phyloP scores from a whole-genome alignment of 2,797 vertebrate species.

The Thaleichthys pacificus region DNA sequence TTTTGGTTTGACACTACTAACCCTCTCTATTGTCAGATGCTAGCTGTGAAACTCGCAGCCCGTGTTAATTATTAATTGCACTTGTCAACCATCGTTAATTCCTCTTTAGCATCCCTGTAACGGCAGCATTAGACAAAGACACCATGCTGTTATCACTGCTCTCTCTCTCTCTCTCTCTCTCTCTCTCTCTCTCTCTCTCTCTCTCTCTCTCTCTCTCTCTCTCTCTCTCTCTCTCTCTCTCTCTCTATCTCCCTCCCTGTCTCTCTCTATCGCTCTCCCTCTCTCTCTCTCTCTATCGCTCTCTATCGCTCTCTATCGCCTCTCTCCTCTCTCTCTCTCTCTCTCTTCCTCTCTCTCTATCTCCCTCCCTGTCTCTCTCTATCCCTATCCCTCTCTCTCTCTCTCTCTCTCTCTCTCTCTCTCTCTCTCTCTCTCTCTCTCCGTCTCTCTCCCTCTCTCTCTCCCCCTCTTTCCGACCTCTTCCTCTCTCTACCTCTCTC shows the following conservation, averaged over 20 bases:
- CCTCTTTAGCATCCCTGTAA: slow-evolving; percentile 84
- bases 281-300: too few relatives aligned
- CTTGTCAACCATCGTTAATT: slow-evolving; percentile 88
- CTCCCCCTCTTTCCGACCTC: slow-evolving; percentile 42
- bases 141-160: slow-evolving; percentile 75
- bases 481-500: slow-evolving; percentile 4
- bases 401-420: too few relatives aligned
- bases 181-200: slow-evolving; percentile 46
- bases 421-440: slow-evolving; percentile 12
- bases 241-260: too few relatives aligned
- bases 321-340: too few relatives aligned
- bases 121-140: slow-evolving; percentile 80
- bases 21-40: slow-evolving; percentile 78
- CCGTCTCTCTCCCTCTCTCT: too few relatives aligned
- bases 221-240: not conserved
- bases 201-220: slow-evolving; percentile 1
- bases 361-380: too few relatives aligned
- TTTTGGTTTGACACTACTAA: slow-evolving; percentile 24
- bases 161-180: slow-evolving; percentile 11
- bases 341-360: too few relatives aligned
- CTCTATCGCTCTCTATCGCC: too few relatives aligned
- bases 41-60: slow-evolving; percentile 75
- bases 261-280: too few relatives aligned
- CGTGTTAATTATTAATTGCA: slow-evolving; percentile 90
- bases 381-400: too few relatives aligned